Percentiles rank a stretch among this genome's conserved stretches.
Conservation (phyloP, 2,113 vertebrate genomes). For the Canis aureus region DNA sequence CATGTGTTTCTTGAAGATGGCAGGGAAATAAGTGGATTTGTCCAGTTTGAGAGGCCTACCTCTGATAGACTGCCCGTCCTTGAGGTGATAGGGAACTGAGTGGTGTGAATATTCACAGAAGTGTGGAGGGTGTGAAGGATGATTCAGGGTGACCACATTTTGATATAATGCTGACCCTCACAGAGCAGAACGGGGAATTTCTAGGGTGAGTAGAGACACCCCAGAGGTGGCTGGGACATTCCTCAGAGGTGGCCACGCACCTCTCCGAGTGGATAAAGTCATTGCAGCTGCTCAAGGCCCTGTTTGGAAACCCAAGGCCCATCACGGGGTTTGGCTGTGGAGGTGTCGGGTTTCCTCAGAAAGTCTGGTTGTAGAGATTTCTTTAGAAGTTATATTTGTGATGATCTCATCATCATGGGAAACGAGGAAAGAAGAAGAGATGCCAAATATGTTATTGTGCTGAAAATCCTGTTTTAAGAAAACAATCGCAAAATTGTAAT, state of each 20-base stretch:
- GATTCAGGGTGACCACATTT: not conserved
- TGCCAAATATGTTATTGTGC: conserved; percentile 17
- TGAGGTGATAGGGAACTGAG: not conserved
- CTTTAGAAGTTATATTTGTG: conserved; percentile 44
- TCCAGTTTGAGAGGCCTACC: not conserved
- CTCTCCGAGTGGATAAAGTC: not conserved
- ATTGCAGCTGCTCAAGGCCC: not conserved
- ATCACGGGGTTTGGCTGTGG: not conserved
- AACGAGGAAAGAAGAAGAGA: conserved; percentile 6
- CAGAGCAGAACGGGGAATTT: not conserved
- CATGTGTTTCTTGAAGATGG: not conserved
- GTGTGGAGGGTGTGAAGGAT: not conserved
- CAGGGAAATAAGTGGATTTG: not conserved
- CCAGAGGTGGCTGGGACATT: not conserved
- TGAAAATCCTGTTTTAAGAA: conserved; percentile 51
- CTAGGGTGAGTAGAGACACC: not conserved
- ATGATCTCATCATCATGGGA: conserved; percentile 61
- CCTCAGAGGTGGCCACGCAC: not conserved
- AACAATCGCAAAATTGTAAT: conserved; percentile 24
- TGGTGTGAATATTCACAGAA: not conserved
- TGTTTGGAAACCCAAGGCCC: not conserved
- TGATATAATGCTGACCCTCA: not conserved
- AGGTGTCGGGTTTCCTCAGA: not conserved
- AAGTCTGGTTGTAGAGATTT: conserved; percentile 26
- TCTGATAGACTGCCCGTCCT: not conserved